Base-by-base conservation (phyloP, 2,888 invertebrate genomes). In the Gerosis bhagava region DNA sequence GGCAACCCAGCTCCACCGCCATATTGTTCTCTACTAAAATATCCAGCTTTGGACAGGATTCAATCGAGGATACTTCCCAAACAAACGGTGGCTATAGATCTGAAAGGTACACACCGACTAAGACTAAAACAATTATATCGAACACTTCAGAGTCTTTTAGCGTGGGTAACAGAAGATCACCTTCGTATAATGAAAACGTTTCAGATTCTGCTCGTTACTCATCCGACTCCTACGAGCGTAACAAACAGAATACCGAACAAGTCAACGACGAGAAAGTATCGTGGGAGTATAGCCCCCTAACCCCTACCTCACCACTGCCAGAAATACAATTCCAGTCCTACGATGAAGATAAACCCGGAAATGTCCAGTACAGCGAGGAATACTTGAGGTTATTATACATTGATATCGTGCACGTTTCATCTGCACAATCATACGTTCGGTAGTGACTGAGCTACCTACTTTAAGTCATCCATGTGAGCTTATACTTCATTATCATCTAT, bases 241-340 rank as follows among this genome's bases (percentile, higher is more conserved):
- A 74, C 49, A 62, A 59, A 47, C 63, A 65, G 54, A 65, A 65
- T 57, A 53, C 52, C 32, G 60, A 59, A 49, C 73, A 69, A 50
- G 65, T 54, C 54, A 61, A 60, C 46, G 69, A 73, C 55, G 79
- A 80, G 46, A 88, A 86, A 70, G 62, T 87, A 52, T 77, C 77
- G 53, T 89, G 87, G 88, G 80, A 80, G 70, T 86, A 88, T 65
- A 77, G 76, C 55, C 87, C 89, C 54, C 66, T 73, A 62, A 83
- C 77, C 59, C 77, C 83, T 54, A 67, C 71, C 63, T 73, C 78
- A 52, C 62, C 69, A 56, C 63, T 77, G 51, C 83, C 87, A 37
- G 84, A 86, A 63, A 86, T 90, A 63, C 80, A 89, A 63, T 90
- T 90, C 67, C 90, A 91, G 68, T 89, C 91, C 53, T 90, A 83